Base-by-base conservation (phyloP, 2,888 invertebrate genomes). In the Apamea anceps region DNA sequence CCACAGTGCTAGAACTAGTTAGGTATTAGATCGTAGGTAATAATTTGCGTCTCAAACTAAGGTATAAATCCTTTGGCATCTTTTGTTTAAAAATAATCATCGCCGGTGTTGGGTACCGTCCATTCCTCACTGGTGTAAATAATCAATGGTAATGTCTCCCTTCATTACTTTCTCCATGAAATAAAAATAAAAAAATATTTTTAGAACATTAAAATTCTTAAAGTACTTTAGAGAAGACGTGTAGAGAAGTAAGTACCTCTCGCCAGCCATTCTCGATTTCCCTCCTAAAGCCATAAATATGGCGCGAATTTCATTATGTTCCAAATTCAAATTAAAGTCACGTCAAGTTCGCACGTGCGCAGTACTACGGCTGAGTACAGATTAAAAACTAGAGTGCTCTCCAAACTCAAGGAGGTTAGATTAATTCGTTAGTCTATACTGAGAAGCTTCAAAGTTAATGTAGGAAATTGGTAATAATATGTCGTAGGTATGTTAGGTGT, bases 291-390 rank as follows among this genome's bases (percentile, higher is more conserved):
- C 93, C 95, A 96, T 96, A 96, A 96, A 95, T 95, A 95, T 95
- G 95, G 95, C 93, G 94, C 94, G 94, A 94, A 95, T 95, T 95
- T 95, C 95, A 96, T 96, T 96, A 95, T 92, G 94, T 94, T 94
- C 94, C 91, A 94, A 95, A 95, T 95, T 96, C 94, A 95, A 95
- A 96, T 96, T 95, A 94, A 92, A 95, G 94, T 95, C 95, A 94
- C 95, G 95, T 95, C 94, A 95, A 94, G 93, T 93, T 91, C 87
- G 95, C 95, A 95, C 96, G 96, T 95, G 96, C 96, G 93, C 94
- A 92, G 92, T 93, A 91, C 87, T 88, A 84, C 87, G 89, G 85
- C 87, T 90, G 95, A 93, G 92, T 94, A 93, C 91, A 91, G 90
- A 92, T 91, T 91, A 90, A 91, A 90, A 91, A 90, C 85, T 91